These are phyloP conservation scores for Lepidocyrtoides sp. DNA, from an alignment of 2,888 invertebrate species.

Conservation along the genomic window DNA sequence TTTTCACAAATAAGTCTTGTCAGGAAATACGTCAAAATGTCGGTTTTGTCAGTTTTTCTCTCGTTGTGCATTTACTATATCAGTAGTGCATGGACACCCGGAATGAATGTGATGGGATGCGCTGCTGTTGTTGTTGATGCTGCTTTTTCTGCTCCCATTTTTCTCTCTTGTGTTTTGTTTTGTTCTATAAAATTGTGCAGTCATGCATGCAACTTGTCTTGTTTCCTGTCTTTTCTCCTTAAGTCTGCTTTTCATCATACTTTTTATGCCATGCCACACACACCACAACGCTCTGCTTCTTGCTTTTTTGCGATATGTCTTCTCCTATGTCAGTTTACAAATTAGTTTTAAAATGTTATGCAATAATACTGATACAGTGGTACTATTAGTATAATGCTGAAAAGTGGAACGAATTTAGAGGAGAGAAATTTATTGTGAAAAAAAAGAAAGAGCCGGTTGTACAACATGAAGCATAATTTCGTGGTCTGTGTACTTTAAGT, in stretches of 20 bases:
- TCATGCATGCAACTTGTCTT: constrained; percentile 42
- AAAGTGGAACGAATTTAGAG: constrained; percentile 5
- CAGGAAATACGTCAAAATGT: constrained; percentile 30
- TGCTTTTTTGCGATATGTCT: background rate
- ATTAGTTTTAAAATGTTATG: constrained; percentile 27
- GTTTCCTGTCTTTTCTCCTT: background rate
- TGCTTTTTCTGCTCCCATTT: background rate
- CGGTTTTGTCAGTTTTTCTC: background rate
- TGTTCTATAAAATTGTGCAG: constrained; percentile 37
- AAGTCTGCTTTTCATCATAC: background rate
- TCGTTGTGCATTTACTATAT: background rate
- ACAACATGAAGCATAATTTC: background rate
- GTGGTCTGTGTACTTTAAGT: too few species aligned
- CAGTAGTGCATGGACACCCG: constrained; percentile 10
- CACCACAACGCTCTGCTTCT: background rate
- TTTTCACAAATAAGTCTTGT: constrained; percentile 3
- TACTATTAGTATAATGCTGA: background rate
- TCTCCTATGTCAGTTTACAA: constrained; percentile 31
- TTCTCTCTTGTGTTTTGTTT: background rate
- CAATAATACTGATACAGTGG: background rate
- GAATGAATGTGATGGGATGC: background rate
- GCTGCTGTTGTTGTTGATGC: too few species aligned
- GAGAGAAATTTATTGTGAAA: background rate
- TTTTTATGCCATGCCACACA: background rate
- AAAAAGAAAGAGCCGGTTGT: background rate